phyloP scores from a whole-genome alignment of 2,888 invertebrate genomes.

The Dione juno region DNA sequence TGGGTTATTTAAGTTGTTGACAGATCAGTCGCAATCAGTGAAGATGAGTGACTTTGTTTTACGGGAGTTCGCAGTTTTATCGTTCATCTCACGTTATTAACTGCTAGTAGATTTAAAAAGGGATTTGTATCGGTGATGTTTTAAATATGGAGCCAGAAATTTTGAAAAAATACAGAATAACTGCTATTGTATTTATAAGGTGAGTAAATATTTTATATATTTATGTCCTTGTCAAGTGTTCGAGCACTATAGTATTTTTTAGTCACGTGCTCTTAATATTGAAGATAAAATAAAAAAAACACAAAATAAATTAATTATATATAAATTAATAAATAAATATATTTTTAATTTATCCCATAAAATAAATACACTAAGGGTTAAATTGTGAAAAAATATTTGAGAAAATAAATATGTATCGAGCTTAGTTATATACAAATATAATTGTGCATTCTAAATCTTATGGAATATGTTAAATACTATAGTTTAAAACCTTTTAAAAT shows the following conservation, averaged over 20 bases:
- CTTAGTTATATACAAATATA: too few relatives aligned
- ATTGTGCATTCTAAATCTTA: too few relatives aligned
- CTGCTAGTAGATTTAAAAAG: slow-evolving; percentile 10
- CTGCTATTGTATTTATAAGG: slow-evolving; percentile 1
- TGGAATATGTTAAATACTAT: too few relatives aligned
- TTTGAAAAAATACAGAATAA: neutral
- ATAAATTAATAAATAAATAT: too few relatives aligned
- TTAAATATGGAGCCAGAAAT: slow-evolving; percentile 3
- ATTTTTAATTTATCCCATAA: too few relatives aligned
- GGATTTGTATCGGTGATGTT: slow-evolving; percentile 6
- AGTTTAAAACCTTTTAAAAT: too few relatives aligned
- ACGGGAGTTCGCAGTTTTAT: slow-evolving; percentile 46
- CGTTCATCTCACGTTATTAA: slow-evolving; percentile 39
- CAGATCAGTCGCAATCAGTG: slow-evolving; percentile 60
- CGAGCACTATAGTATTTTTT: neutral
- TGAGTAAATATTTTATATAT: slow-evolving; percentile 10
- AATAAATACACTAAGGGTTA: too few relatives aligned
- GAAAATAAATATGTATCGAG: too few relatives aligned
- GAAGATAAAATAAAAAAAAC: neutral
- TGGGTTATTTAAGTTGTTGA: slow-evolving; percentile 56
- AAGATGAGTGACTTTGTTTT: slow-evolving; percentile 59
- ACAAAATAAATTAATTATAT: too few relatives aligned
- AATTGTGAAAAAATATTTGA: too few relatives aligned
- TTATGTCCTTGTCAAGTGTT: neutral
- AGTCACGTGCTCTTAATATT: neutral